Evolutionary conservation across 2,797 vertebrate species (phyloP).

Genomic region (Streptopelia turtur): DNA sequence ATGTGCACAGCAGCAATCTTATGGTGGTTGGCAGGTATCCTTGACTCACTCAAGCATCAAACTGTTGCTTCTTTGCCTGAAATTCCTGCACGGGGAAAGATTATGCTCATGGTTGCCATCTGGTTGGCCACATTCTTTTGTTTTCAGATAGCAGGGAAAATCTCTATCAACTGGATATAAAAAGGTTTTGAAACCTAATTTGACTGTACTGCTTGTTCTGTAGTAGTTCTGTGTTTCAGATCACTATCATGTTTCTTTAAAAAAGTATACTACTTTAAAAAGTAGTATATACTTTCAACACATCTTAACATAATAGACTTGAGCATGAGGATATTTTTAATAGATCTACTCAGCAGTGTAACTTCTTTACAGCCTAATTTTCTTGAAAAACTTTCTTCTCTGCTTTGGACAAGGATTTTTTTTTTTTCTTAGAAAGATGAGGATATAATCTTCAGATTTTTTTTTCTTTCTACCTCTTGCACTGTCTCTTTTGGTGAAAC

Average conservation of each 20-base stretch:
- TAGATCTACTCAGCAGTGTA: not conserved
- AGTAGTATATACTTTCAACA: not conserved
- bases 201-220: not conserved
- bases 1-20: conserved; percentile 50
- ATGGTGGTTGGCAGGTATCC: conserved; percentile 49
- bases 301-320: not conserved
- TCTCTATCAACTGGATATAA: not conserved
- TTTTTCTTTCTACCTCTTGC: not conserved
- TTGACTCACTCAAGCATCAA: conserved; percentile 10
- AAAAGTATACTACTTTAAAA: not conserved
- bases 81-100: conserved; percentile 19
- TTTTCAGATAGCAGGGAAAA: conserved; percentile 19
- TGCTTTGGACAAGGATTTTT: not conserved
- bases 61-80: not conserved
- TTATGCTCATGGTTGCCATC: conserved; percentile 1
- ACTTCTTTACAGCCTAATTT: not conserved
- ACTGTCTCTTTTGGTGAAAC: not conserved
- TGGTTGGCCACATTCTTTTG: not conserved
- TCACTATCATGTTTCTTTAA: not conserved
- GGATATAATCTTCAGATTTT: not conserved
- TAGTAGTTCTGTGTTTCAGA: not conserved
- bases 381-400: not conserved
- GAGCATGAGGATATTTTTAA: not conserved
- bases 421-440: not conserved
- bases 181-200: not conserved